Percentiles rank a stretch among this genome's conserved stretches.
Conservation (phyloP, 2,888 invertebrate genomes). For the Tachina fera region DNA sequence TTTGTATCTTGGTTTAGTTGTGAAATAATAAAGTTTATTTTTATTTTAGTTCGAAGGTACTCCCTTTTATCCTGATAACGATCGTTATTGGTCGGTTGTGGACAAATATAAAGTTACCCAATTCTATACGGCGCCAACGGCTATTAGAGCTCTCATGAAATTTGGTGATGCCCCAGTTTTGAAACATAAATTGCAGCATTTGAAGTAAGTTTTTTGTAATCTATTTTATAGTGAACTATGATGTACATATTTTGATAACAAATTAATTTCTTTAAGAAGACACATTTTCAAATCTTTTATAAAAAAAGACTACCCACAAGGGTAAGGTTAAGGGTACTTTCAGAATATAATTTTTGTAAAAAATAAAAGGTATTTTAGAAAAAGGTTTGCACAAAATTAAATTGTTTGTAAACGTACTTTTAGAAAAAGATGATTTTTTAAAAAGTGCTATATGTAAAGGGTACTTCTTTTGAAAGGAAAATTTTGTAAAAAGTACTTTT, state of each 20-base stretch:
- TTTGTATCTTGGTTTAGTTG: background rate
- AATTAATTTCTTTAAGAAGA: background rate
- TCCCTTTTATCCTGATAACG: conserved; percentile 96
- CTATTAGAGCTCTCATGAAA: conserved; percentile 97
- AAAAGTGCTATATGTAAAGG: too few relatives aligned
- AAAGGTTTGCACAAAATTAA: too few relatives aligned
- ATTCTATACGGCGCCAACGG: conserved; percentile 99
- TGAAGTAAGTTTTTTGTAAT: conserved; percentile 78
- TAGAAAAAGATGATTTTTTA: too few relatives aligned
- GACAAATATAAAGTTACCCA: conserved; percentile 97
- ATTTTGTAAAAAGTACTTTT: too few relatives aligned
- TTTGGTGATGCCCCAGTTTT: conserved; percentile 93
- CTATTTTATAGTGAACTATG: background rate
- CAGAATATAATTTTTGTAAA: too few relatives aligned
- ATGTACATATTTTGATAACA: background rate
- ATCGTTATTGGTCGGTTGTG: conserved; percentile 96
- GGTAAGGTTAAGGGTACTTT: too few relatives aligned
- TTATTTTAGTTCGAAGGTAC: conserved; percentile 95
- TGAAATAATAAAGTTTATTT: conserved; percentile 47
- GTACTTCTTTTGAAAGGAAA: too few relatives aligned
- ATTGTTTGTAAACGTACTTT: too few relatives aligned
- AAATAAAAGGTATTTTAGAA: too few relatives aligned
- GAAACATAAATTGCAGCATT: conserved; percentile 84
- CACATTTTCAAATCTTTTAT: background rate
- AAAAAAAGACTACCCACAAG: too few relatives aligned